phyloP scores from a whole-genome alignment of 2,797 vertebrate species.

The Esox lucius region DNA sequence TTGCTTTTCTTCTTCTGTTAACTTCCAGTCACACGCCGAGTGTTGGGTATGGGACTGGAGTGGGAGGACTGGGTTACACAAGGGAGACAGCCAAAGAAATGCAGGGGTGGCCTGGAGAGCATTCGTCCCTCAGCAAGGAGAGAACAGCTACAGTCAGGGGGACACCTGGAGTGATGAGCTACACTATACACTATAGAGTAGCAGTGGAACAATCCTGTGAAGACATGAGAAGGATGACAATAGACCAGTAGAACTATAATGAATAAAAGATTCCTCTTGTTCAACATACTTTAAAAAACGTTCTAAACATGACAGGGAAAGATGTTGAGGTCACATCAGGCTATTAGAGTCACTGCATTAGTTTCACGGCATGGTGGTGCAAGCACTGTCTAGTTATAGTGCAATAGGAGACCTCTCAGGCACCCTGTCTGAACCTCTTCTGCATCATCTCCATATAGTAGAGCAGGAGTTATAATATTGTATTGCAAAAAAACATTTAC shows the following conservation, averaged over 20 bases:
- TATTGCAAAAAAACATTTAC: too few species aligned
- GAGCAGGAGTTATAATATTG: too few species aligned
- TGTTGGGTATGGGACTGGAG: conserved; percentile 30
- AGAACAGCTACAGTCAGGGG: conserved; percentile 21
- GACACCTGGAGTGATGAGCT: not conserved
- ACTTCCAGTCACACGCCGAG: conserved; percentile 5
- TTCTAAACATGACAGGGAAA: not conserved
- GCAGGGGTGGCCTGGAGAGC: conserved; percentile 51
- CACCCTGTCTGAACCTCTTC: too few species aligned
- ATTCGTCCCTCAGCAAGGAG: conserved; percentile 64
- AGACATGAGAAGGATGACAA: not conserved
- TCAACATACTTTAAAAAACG: not conserved
- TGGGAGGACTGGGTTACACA: conserved; percentile 22
- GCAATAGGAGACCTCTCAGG: too few species aligned
- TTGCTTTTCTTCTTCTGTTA: conserved; percentile 42
- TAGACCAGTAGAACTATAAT: not conserved
- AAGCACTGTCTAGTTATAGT: too few species aligned
- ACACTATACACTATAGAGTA: not conserved
- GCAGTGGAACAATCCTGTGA: conserved; percentile 29
- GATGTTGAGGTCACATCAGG: not conserved
- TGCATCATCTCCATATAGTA: too few species aligned
- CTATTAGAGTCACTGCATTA: too few species aligned
- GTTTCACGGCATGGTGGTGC: too few species aligned
- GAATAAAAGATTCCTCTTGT: not conserved
- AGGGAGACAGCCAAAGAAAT: conserved; percentile 43